These are phyloP conservation scores for Stegostoma tigrinum DNA, from an alignment of 2,113 vertebrate species.

Conservation along the genomic window DNA sequence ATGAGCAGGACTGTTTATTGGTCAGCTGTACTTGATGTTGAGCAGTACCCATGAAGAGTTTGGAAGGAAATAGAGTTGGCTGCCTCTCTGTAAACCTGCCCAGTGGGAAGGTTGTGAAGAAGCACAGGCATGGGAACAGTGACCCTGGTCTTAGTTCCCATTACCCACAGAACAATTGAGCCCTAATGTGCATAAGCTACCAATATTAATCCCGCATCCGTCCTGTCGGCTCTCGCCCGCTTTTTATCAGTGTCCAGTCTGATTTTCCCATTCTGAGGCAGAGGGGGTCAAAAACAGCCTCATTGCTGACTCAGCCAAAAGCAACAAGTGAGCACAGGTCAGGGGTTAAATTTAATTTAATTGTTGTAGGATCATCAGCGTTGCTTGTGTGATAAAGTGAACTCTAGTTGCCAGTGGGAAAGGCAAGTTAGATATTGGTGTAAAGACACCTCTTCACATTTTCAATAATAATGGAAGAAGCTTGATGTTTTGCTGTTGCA, in stretches of 20 bases:
- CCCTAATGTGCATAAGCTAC: background rate
- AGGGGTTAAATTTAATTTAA: background rate
- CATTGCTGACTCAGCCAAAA: background rate
- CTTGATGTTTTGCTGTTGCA: background rate
- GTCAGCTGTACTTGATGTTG: no score
- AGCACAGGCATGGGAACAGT: no score
- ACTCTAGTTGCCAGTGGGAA: background rate
- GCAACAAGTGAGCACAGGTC: background rate
- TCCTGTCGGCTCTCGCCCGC: background rate
- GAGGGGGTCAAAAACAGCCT: background rate
- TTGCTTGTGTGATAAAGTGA: background rate
- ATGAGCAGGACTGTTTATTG: no score
- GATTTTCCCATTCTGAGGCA: background rate
- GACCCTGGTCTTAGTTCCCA: no score
- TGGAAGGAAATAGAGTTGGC: no score
- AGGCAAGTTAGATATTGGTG: background rate
- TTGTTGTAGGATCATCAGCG: background rate
- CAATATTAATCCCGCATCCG: background rate
- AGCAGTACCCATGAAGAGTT: no score
- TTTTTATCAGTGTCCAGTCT: background rate
- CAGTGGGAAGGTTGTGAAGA: no score
- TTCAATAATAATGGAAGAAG: background rate
- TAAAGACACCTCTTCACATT: background rate
- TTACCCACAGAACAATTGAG: no score
- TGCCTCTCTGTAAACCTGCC: no score